Base-by-base conservation (phyloP, 2,888 invertebrate species). In the Neelides folsomi region DNA sequence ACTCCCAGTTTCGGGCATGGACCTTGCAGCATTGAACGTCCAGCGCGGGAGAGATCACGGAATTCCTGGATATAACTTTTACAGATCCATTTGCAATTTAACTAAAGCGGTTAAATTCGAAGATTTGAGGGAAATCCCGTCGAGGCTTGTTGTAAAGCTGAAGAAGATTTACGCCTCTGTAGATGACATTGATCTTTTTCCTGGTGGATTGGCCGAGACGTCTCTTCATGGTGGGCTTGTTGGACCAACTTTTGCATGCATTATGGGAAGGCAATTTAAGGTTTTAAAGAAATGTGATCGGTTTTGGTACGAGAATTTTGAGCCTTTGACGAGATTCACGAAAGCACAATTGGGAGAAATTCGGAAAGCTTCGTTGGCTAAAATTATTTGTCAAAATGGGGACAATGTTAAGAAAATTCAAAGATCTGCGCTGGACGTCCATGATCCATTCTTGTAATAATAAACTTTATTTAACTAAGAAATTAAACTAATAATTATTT, bases 291-390 rank as follows among this genome's bases (percentile, higher is more conserved):
- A 70, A 53, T 78, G 78, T 53, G 79, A 79, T 67, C 62, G 78
- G 41, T 78, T 77, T 67, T 79, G 76, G 73, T 77, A 72, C 57
- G 73, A 74, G 62, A 73, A 70, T 52, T 66, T 67, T 15, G 69
- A 72, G 55, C 72, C 73, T 6, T 67, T 72, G 38, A 66, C 72
- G 10, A 65, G 73, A 42, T 73, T 74, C 61, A 73, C 72, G 0
- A 52, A 71, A 79, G 81, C 77, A 39, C 93, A 94, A 77, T 72
- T 93, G 13, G 71, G 73, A 0, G 86, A 90, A 70, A 80, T 95
- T 49, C 79, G 86, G n/a, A 74, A 74, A 63, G 65, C 68, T 3
- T 68, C 69, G 1, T 65, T 77, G 13, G 69, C 76, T 8, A 69
- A 71, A 57, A 63, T 77, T 0, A 66, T 77, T 35, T 77, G 77